phyloP scores from a whole-genome alignment of 2,113 vertebrate species.

The Callipepla californica region DNA sequence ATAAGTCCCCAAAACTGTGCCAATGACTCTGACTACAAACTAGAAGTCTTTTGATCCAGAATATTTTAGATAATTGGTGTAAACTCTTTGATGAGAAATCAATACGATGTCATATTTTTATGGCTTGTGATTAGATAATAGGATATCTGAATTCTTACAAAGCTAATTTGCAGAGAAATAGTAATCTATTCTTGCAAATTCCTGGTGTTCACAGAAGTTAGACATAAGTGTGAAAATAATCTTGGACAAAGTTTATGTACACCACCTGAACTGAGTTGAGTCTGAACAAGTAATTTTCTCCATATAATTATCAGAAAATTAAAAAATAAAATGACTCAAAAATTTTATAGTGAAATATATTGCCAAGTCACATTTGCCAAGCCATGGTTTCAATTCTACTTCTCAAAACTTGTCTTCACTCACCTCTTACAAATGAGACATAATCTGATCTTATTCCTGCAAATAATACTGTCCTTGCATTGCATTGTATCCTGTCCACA shows the following conservation, averaged over 20 bases:
- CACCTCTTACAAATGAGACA: not conserved
- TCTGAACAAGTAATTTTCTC: not conserved
- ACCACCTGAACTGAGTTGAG: not conserved
- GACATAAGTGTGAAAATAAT: not conserved
- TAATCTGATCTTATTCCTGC: not conserved
- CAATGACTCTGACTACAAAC: not conserved
- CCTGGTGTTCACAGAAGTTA: not conserved
- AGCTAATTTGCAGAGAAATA: not conserved
- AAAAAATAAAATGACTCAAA: not conserved
- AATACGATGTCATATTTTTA: not conserved
- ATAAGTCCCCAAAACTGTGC: not conserved
- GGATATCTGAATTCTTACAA: not conserved
- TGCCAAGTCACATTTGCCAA: not conserved
- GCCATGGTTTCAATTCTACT: accelerated
- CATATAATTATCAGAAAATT: not conserved
- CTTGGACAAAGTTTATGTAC: not conserved
- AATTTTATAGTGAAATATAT: not conserved
- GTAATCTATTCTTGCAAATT: not conserved
- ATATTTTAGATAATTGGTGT: not conserved
- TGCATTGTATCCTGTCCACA: not conserved
- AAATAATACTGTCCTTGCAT: not conserved
- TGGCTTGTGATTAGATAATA: not conserved
- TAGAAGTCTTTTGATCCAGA: not conserved
- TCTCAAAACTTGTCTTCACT: not conserved
- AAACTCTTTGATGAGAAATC: not conserved